A percentile compares a stretch with the other conserved stretches of the same genome.
Evolutionary conservation across 2,888 invertebrate genomes (phyloP).

Genomic region (Ganaspis brasiliensis): DNA sequence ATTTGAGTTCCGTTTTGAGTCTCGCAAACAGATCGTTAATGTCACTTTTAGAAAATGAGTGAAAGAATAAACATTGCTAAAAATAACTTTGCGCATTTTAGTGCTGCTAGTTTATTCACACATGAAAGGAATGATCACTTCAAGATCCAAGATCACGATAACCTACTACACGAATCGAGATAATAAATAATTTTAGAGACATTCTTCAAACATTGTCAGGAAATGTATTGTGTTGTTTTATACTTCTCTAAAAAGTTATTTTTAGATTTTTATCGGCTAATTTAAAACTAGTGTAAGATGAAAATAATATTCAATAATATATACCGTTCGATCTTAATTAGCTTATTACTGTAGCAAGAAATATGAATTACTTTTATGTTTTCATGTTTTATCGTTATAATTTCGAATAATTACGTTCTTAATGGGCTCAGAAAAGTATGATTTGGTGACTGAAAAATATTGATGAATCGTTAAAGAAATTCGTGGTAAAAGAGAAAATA

Average conservation of each 20-base stretch:
- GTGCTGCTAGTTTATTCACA: slow-evolving; percentile 9
- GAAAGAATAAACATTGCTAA: slow-evolving; percentile 19
- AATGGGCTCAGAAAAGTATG: too few species aligned
- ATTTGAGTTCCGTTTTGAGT: slow-evolving; percentile 14
- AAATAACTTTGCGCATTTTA: slow-evolving; percentile 36
- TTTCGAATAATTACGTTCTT: too few species aligned
- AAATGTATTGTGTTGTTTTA: slow-evolving; percentile 1
- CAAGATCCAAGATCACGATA: slow-evolving; percentile 24
- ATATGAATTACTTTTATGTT: too few species aligned
- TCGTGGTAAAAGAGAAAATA: too few species aligned
- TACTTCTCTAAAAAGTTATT: neutral
- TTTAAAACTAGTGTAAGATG: too few species aligned
- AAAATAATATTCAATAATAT: too few species aligned
- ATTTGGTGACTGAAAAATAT: too few species aligned
- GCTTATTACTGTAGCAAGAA: too few species aligned
- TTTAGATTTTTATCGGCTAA: too few species aligned
- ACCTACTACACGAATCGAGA: slow-evolving; percentile 38
- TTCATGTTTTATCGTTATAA: too few species aligned
- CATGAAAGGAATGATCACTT: slow-evolving; percentile 26
- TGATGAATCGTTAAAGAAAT: too few species aligned
- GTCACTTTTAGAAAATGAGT: slow-evolving; percentile 32
- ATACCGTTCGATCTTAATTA: too few species aligned
- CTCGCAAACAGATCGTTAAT: slow-evolving; percentile 10
- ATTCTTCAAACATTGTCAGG: slow-evolving; percentile 5
- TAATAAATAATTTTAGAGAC: slow-evolving; percentile 35